phyloP scores from a whole-genome alignment of 2,797 vertebrate genomes.

The Mycteria americana region DNA sequence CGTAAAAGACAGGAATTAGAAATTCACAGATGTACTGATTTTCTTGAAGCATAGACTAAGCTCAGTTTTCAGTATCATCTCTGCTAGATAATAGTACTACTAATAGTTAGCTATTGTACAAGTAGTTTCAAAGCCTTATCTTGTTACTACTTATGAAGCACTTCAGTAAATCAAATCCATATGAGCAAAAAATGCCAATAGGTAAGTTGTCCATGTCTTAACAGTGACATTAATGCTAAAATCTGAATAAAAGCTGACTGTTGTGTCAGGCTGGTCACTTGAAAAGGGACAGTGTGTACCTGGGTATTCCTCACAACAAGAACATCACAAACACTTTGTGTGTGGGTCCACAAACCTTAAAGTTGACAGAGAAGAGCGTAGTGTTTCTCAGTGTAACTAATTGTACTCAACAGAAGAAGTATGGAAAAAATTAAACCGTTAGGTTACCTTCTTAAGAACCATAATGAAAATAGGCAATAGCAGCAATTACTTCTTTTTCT shows the following conservation, averaged over 20 bases:
- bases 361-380: neutral
- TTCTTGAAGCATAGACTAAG: neutral
- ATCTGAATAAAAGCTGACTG: neutral
- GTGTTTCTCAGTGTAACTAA: neutral
- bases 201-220: neutral
- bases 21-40: neutral
- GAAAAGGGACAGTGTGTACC: neutral
- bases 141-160: neutral
- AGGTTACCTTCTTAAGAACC: neutral
- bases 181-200: neutral
- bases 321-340: neutral
- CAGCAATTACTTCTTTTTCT: neutral
- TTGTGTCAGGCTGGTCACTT: neutral
- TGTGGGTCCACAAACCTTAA: neutral
- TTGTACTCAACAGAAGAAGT: neutral
- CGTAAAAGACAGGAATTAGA: neutral
- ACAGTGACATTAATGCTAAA: neutral
- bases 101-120: neutral
- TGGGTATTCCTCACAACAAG: neutral
- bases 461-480: neutral
- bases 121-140: neutral
- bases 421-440: neutral
- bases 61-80: neutral
- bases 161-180: neutral
- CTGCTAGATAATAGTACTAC: neutral